Evolutionary conservation across 1,140 invertebrate genomes (phyloP), one percentile per base, ranked within the genome.

Genomic region (Amyelois transitella): DNA sequence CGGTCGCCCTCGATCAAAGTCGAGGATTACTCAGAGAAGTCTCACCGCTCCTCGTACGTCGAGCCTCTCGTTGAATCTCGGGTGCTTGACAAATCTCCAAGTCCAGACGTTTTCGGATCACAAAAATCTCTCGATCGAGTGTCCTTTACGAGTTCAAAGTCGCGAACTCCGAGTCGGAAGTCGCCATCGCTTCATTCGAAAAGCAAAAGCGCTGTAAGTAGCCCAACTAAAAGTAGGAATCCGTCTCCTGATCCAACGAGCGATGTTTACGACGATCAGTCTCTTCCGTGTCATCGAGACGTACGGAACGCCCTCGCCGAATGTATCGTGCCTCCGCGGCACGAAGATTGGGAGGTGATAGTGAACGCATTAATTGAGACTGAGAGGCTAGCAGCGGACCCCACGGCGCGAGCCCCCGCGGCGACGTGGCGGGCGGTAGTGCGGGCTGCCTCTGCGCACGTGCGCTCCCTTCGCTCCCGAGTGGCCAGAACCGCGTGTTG

Each of bases 401-500:
- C 96, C 69, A 89, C 92, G 0, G 93, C 96, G 85, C 89, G 91
- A 79, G 65, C 91, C 44, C 84, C 91, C 82, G 91, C 90, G 20
- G 70, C 90, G 86, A 91, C 89, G 52, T 91, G 86, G 90, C 86
- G 77, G 4, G 85, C 89, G 47, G 90, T 95, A 18, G 92, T 93
- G 24, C 88, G 96, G 21, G 88, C 92, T 22, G 75, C 97, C 0
- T 91, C 94, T 0, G 90, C 91, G 49, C 96, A 98, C 63, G 92
- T 97, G 17, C 93, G 91, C 47, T 98, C 97, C 85, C 88, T 98
- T 18, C 90, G 97, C 5, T 98, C 97, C 0, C 96, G 97, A 82
- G 97, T 99, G 0, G 93, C 96, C 0, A 90, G 97, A 59, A 91
- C 93, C 10, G 95, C 96, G 5, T 97, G 97, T 71, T 90, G 92